A percentile compares a stretch with the other conserved stretches of the same genome.
Evolutionary conservation across 2,113 vertebrate species (phyloP).

Genomic region (Mastomys coucha): DNA sequence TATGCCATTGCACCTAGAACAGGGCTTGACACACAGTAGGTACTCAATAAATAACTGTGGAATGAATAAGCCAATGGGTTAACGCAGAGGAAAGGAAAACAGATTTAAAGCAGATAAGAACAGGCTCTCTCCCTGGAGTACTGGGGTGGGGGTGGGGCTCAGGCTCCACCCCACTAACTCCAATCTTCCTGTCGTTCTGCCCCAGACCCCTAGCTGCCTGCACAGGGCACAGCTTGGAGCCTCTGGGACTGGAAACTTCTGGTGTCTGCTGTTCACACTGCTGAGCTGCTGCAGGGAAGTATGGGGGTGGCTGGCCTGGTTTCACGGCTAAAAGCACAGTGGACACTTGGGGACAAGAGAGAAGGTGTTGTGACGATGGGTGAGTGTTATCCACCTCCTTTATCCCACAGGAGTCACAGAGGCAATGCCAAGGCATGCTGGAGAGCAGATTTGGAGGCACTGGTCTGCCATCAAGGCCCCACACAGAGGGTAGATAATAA

Average conservation of each 20-base stretch:
- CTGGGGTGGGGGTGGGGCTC: too few relatives aligned
- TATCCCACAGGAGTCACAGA: background rate
- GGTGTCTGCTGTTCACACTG: background rate
- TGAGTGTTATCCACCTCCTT: background rate
- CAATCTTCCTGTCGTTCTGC: background rate
- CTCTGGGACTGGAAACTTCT: background rate
- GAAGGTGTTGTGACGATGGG: accelerated
- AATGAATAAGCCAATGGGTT: background rate
- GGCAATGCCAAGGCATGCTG: accelerated
- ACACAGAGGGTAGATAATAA: background rate
- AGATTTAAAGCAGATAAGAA: background rate
- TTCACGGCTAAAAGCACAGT: constrained; percentile 9
- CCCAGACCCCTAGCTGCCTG: background rate
- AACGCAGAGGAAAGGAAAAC: background rate
- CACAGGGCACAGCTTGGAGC: background rate
- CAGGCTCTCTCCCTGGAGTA: too few relatives aligned
- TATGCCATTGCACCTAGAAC: background rate
- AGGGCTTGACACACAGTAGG: background rate
- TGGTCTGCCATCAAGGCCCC: background rate
- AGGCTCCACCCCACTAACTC: background rate
- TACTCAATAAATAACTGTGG: background rate
- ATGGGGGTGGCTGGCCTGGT: constrained; percentile 31
- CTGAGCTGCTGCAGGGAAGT: background rate
- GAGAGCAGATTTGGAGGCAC: background rate
- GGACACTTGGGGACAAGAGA: background rate